Evolutionary conservation across 2,888 invertebrate species (phyloP), one percentile per base, ranked within the genome.

Genomic region (Parochlus steinenii): DNA sequence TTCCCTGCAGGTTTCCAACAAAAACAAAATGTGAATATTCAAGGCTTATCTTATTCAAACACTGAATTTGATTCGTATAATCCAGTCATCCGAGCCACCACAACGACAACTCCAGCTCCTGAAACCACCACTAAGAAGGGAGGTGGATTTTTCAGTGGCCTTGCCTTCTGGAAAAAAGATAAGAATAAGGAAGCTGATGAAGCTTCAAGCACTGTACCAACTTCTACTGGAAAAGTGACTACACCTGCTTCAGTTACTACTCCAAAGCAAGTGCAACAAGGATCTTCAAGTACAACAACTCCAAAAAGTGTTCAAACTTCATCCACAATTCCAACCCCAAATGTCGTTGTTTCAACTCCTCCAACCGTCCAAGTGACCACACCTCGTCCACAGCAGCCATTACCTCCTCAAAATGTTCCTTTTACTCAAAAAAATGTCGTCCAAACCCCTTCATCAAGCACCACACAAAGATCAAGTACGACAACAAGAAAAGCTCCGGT

Each of bases 91-190:
- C 33, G 28, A 6, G 12, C 18, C 11, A 30, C 18, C 3, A 26
- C 34, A 8, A 28, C 35, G 8, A 35, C 35, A 11, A 35, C 36
- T n/a, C 30, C 23, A 20, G 28, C 19, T 4, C 34, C 34, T 8
- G 36, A 36, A 18, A 11, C 30, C 5, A 36, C 36, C 8, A 36
- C 36, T 5, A 36, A 36, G 14, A 36, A 36, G 16, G 30, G n/a
- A 36, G 16, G 36, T 20, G 23, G 31, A 15, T 36, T 36, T 28
- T 36, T 36, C 11, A 36, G 36, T 24, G 29, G 30, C 8, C 17
- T 36, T 7, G 15, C 36, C 2, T 18, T 18, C 6, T 24, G 29
- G 14, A 30, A 30, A 12, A 30, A 30, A 24, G 28, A 23, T 10
- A 27, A 27, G 11, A 18, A 27, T 6, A 29, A 35, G 17, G 23